Evolutionary conservation across 2,113 vertebrate genomes (phyloP).

Genomic region (Okapia johnstoni): DNA sequence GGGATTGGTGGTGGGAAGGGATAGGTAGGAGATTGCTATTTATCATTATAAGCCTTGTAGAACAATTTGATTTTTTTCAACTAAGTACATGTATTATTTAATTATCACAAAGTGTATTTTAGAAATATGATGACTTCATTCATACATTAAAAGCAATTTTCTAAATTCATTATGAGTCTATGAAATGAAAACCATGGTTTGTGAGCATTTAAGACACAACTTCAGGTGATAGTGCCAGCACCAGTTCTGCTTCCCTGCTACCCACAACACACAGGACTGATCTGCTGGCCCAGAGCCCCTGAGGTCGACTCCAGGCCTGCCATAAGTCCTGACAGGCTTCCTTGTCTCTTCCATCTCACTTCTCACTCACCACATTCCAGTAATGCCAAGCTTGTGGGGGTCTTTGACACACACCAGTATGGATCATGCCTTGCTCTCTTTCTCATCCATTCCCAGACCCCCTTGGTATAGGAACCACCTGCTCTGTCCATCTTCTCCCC

Average conservation of each 20-base stretch:
- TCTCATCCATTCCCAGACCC: background rate
- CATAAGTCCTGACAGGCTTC: background rate
- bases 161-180: background rate
- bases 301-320: background rate
- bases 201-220: background rate
- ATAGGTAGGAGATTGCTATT: background rate
- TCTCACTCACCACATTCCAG: background rate
- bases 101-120: background rate
- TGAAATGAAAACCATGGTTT: background rate
- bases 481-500: background rate
- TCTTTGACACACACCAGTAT: background rate
- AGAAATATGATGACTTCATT: background rate
- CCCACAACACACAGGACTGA: background rate
- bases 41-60: background rate
- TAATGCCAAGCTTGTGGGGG: background rate
- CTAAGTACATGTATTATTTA: background rate
- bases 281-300: background rate
- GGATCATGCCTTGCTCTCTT: background rate
- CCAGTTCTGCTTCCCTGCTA: background rate
- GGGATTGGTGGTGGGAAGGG: background rate
- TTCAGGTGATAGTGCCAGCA: background rate
- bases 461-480: background rate
- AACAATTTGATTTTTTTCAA: background rate
- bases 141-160: background rate
- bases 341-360: background rate